Evolutionary conservation across 2,113 vertebrate genomes (phyloP), one percentile per base, ranked within the genome.

Genomic region (Petaurus breviceps): DNA sequence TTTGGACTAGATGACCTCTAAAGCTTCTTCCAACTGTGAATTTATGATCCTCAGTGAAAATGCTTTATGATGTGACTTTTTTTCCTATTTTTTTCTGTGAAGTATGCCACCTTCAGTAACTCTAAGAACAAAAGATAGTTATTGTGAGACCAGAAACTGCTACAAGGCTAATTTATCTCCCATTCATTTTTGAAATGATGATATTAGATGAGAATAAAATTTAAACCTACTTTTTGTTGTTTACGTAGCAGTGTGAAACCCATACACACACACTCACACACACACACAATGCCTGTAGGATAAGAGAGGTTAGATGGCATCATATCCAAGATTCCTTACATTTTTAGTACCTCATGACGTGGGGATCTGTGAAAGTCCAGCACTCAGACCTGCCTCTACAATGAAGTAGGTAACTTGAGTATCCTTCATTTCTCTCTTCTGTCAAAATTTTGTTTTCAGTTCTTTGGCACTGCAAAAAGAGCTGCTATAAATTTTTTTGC

Each of bases 111-210:
- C 91, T 47, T 77, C 14, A 68, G 14, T 46, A 84, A 94, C 49
- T 90, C 55, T 31, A 19, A 26, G 89, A 90, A 89, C 89, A 92
- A 93, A 96, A 96, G 43, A 52, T 53, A 47, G 14, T 25, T 96
- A 90, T 53, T 54, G 2, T 54, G 26, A 37, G 3, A 12, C 11
- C 53, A 94, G 95, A 95, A 93, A n/a, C 3, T 46, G 0, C 7
- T 22, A 54, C 1, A 31, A 92, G 28, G 19, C 28, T 95, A 92
- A 19, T 90, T 37, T 93, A 95, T n/a, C 16, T 22, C 37, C 19
- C 5, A 90, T 8, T 90, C 92, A 46, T 93, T 94, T 53, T 46
- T 25, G 31, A 90, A 51, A 55, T n/a, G 1, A 10, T 12, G 92
- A 93, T 5, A 7, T 92, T 90, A 93, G 0, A 91, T 49, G 16